These are phyloP conservation scores for Rutpela maculata DNA, from an alignment of 2,888 invertebrate genomes.

Conservation along the genomic window DNA sequence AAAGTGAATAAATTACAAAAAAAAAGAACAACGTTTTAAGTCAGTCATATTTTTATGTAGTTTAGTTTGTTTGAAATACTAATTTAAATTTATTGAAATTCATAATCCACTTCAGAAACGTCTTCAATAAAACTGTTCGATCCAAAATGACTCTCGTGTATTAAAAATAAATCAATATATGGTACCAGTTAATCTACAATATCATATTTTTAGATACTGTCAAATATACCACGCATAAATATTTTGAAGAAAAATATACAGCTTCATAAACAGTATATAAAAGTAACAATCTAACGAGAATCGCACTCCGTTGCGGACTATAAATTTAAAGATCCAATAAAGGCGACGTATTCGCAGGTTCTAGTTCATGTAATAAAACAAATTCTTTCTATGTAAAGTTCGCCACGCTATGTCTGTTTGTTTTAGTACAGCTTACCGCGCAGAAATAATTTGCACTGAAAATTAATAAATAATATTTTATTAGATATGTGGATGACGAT, in stretches of 20 bases:
- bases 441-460: not conserved
- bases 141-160: not conserved
- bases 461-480: too few species aligned
- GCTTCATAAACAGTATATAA: slow-evolving; percentile 8
- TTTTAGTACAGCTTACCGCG: not conserved
- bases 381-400: slow-evolving; percentile 15
- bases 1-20: too few species aligned
- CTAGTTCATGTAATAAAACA: not conserved
- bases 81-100: too few species aligned
- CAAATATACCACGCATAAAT: not conserved
- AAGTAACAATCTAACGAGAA: slow-evolving; percentile 18
- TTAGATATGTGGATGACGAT: too few species aligned
- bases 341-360: slow-evolving; percentile 2
- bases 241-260: not conserved
- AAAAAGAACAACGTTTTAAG: too few species aligned
- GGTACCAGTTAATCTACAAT: not conserved
- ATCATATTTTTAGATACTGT: not conserved
- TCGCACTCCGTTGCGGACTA: not conserved
- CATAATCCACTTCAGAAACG: too few species aligned
- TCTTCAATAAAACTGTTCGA: too few species aligned
- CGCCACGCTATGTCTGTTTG: not conserved
- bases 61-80: too few species aligned
- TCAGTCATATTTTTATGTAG: too few species aligned
- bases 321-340: slow-evolving; percentile 22
- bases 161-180: not conserved